Base-by-base conservation (phyloP, 2,797 vertebrate species). In the Clarias platycephalus region DNA sequence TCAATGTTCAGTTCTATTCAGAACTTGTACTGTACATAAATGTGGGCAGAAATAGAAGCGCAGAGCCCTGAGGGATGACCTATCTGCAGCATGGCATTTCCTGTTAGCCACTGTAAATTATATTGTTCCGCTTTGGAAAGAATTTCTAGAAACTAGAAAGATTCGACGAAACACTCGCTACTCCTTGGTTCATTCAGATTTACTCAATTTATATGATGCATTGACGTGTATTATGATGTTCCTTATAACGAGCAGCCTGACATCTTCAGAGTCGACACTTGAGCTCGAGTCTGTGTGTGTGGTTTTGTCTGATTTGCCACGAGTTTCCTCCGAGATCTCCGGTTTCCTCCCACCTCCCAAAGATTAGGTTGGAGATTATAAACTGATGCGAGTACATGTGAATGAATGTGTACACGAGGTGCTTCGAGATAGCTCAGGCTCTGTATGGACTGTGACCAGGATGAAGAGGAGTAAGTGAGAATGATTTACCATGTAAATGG, bases 1-100 rank as follows among this genome's bases (percentile, higher is more conserved):
- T 67, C 7, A 76, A 62, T 24, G 63, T 57, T 40, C 58, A 64
- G 79, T 77, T 28, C 81, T 83, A n/a, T 72, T 87, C 64, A 83
- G 62, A 76, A 84, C 70, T 26, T 8, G 55, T 64, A 57, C 79
- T 8, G 55, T 64, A 57, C 82, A 85, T 37, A 88, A 86, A 84
- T 67, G 75, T 60, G 55, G 55, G 68, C 55, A 83, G 66, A 88
- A 89, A 89, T 84, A 89, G 87, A 83, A 81, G 82, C 37, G 20
- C 3, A 40, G 53, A 44, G 80, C 75, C 80, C 81, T 83, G 68
- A 66, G 83, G 87, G 77, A 84, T 83, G 86, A 86, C 86, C 84
- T 75, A 84, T 88, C 88, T 86, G 60, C 31, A 80, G 71, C 80
- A 83, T 67, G 88, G 86, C 83, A 88, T 91, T 90, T 90, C 89